Evolutionary conservation across 2,113 vertebrate species (phyloP), one percentile per base, ranked within the genome.

Genomic region (Cathartes aura): DNA sequence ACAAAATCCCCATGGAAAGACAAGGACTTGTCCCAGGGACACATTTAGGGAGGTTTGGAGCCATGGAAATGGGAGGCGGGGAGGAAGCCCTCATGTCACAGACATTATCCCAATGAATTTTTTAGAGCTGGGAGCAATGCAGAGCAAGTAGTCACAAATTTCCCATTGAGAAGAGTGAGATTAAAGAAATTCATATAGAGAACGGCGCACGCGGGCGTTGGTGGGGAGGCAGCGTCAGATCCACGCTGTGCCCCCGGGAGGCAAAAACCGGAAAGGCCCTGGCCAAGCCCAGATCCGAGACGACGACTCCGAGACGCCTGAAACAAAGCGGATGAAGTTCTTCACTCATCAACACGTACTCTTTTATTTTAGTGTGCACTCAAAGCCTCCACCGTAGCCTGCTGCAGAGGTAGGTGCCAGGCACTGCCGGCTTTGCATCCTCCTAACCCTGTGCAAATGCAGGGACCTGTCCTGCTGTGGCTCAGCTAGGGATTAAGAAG

Each of bases 151-250:
- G 40, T 7, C 60, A 81, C 67, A 24, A 14, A 67, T 19, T 72
- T 47, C 66, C 43, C 66, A 32, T 1, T 4, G 74, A 72, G 60
- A 73, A 56, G 36, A 58, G 12, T 0, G 24, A 93, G 68, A 43
- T 58, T 12, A 43, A 71, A 62, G 81, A 19, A 38, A 50, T 48
- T 47, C 21, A 1, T 10, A 3, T 1, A 8, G 23, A 48, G 76
- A 66, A 56, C 0, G 6, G 56, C 1, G 4, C 86, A 22, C 2
- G 0, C 0, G 7, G 74, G 78, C 45, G 5, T 0, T 7, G 60
- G 18, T 8, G 23, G 55, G 55, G 48, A 70, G 63, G 63, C 30
- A 70, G 10, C 3, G 1, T 3, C 48, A 71, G 38, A 62, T 7
- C 63, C 59, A 47, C 1, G 0, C 14, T 3, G 7, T 22, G 80